phyloP scores from a whole-genome alignment of 2,888 invertebrate species.

The Latheticus oryzae region DNA sequence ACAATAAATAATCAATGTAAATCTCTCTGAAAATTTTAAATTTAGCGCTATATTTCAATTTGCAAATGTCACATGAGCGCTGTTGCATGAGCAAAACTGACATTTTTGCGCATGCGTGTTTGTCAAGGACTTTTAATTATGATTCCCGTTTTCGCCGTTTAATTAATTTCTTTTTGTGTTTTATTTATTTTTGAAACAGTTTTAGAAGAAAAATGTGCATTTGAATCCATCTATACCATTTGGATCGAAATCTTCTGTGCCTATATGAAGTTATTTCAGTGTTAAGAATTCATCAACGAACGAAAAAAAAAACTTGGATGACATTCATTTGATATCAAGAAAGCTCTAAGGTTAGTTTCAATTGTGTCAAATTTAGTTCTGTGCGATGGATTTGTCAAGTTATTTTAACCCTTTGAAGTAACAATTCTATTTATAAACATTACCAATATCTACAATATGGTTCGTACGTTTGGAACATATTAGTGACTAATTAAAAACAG shows the following conservation, averaged over 20 bases:
- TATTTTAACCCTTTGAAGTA: not conserved
- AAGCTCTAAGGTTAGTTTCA: conserved; percentile 39
- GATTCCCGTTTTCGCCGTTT: conserved; percentile 31
- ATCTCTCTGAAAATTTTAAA: too few relatives aligned
- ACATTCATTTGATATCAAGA: conserved; percentile 30
- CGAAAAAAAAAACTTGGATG: conserved; percentile 24
- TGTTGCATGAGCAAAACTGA: too few relatives aligned
- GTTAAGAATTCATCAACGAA: conserved; percentile 9
- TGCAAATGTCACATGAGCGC: too few relatives aligned
- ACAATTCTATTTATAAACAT: conserved; percentile 3
- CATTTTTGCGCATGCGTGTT: conserved; percentile 24
- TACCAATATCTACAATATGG: conserved; percentile 3
- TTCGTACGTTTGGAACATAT: not conserved
- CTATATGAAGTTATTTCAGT: conserved; percentile 10
- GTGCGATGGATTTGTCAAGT: conserved; percentile 9
- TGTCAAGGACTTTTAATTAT: conserved; percentile 36
- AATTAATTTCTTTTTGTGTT: conserved; percentile 39
- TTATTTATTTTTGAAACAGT: conserved; percentile 32
- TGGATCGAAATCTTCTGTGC: conserved; percentile 18
- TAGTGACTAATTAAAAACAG: conserved; percentile 6
- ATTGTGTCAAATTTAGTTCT: conserved; percentile 35
- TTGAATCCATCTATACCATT: not conserved
- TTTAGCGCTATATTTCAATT: too few relatives aligned
- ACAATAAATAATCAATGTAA: too few relatives aligned
- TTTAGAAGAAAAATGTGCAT: conserved; percentile 31